Base-by-base conservation (phyloP, 2,888 invertebrate genomes). In the Macrophya alboannulata region DNA sequence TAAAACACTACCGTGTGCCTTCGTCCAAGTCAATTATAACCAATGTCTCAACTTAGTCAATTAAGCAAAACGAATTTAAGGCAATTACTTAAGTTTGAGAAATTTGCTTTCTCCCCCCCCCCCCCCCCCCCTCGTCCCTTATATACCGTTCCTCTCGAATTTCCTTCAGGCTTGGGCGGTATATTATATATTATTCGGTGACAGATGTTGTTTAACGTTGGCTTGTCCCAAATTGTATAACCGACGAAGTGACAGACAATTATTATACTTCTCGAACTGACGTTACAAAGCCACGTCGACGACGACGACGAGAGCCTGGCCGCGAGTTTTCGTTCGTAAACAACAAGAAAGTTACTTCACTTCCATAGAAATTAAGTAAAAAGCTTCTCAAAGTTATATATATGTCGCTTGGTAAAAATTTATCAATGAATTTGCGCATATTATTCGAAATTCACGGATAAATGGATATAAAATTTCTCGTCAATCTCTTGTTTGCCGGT, bases 1-100 rank as follows among this genome's bases (percentile, higher is more conserved):
- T 68, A 25, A n/a, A 17, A 40, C 40, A n/a, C 45, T 43, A 1
- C 21, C 45, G 0, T 25, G 4, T 25, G 4, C 55, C 72, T 25
- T 4, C 12, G 21, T 43, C 43, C 76, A 21, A 85, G 48, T 85
- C 85, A 85, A 85, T 85, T 85, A 77, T 85, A 79, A 85, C 25
- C 65, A 77, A 85, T 85, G 65, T 37, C 59, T 65, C 62, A 85
- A 85, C 76, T 85, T 85, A 31, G 65, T 85, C 85, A 62, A 65
- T 85, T 85, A 85, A 48, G 77, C 65, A 21, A 9, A 76, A 76
- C 62, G 76, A 76, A 84, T 84, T 84, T 59, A 21, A 84, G 31
- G 84, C 76, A 84, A 84, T 76, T 84, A 84, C 84, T 84, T 55
- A 31, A 84, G 76, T 77, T 84, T 76, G 59, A 74, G 74, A 84